A percentile compares a stretch with the other conserved stretches of the same genome.
Evolutionary conservation across 1,140 invertebrate genomes (phyloP).

Genomic region (Caligus rogercresseyi): DNA sequence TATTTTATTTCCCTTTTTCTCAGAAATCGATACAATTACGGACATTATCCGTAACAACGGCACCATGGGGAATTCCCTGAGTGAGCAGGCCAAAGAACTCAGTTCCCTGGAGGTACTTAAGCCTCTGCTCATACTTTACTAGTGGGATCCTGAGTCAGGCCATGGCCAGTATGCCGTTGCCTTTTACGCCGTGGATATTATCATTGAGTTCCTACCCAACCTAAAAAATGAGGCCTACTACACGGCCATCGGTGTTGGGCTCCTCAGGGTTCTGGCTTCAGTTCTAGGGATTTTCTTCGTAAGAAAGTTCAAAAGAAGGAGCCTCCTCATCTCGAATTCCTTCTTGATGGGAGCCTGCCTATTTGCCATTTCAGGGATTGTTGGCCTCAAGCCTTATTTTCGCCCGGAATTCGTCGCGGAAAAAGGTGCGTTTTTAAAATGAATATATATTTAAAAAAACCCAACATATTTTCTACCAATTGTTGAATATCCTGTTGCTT

Average conservation of each 20-base stretch:
- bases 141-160: not conserved
- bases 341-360: not conserved
- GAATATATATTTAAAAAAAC: not conserved
- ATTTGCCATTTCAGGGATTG: not conserved
- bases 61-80: not conserved
- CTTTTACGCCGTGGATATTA: not conserved
- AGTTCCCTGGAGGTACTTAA: not conserved
- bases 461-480: not conserved
- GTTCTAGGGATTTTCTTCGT: not conserved
- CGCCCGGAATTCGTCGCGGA: not conserved
- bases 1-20: not conserved
- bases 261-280: not conserved
- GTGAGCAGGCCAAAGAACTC: not conserved
- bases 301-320: not conserved
- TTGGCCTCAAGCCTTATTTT: not conserved
- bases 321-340: not conserved
- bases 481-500: no score
- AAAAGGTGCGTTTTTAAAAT: not conserved
- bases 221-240: not conserved
- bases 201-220: not conserved
- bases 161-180: not conserved
- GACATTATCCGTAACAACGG: not conserved
- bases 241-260: not conserved
- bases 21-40: not conserved
- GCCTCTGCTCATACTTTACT: not conserved